A percentile compares a stretch with the other conserved stretches of the same genome.
phyloP scores from a whole-genome alignment of 2,797 vertebrate genomes.

The Ptychobarbus kaznakovi region DNA sequence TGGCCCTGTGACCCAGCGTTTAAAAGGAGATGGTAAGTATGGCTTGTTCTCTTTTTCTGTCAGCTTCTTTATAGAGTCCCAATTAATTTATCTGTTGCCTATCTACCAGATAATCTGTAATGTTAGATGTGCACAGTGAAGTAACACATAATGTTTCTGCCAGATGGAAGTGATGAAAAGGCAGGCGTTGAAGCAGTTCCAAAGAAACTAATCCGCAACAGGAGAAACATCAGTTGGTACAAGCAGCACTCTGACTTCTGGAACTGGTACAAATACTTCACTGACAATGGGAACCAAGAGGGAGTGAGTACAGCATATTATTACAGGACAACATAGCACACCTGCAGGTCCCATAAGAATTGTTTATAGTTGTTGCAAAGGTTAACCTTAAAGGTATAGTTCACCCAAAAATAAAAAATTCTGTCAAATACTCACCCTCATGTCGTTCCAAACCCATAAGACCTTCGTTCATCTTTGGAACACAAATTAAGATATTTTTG shows the following conservation, averaged over 20 bases:
- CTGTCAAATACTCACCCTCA: not conserved
- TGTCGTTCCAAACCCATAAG: not conserved
- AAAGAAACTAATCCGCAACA: slow-evolving; percentile 75
- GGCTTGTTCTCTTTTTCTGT: slow-evolving; percentile 5
- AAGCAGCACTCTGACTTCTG: slow-evolving; percentile 84
- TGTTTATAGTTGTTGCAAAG: not conserved
- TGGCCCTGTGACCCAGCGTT: slow-evolving; percentile 68
- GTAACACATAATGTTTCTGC: not conserved
- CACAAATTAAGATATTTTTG: not conserved
- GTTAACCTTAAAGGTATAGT: not conserved
- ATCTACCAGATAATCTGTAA: not conserved
- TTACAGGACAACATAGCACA: not conserved
- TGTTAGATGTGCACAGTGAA: not conserved
- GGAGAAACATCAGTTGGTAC: slow-evolving; percentile 85
- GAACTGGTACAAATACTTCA: slow-evolving; percentile 85
- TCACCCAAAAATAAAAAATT: not conserved
- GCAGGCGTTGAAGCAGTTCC: slow-evolving; percentile 51
- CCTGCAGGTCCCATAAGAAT: not conserved
- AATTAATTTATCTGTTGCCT: not conserved
- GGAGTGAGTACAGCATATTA: slow-evolving; percentile 73
- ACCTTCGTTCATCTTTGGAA: not conserved
- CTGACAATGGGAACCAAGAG: slow-evolving; percentile 79
- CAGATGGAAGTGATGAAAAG: slow-evolving; percentile 54
- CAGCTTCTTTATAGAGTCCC: not conserved
- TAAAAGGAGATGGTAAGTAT: slow-evolving; percentile 74